These are phyloP conservation scores for Zaprionus tsacasi DNA, from an alignment of 1,140 invertebrate species.

Conservation along the genomic window DNA sequence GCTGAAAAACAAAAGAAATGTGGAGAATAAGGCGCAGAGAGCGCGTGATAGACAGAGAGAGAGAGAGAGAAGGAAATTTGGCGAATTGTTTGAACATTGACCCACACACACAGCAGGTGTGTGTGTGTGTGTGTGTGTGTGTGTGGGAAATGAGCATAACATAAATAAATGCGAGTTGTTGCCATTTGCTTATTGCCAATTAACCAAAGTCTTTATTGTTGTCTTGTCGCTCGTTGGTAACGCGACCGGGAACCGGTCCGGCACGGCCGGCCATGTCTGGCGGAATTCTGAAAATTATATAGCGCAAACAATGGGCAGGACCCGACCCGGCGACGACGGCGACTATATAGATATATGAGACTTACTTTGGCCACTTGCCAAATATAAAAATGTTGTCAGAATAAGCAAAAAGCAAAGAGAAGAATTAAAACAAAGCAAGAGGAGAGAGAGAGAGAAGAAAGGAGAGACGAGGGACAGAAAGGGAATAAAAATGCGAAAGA, in stretches of 20 bases:
- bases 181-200: slow-evolving; percentile 81
- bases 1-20: slow-evolving; percentile 43
- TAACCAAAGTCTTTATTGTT: slow-evolving; percentile 80
- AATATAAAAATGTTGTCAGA: slow-evolving; percentile 66
- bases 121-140: slow-evolving; percentile 13
- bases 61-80: slow-evolving; percentile 30
- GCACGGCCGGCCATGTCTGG: neutral
- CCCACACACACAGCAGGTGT: slow-evolving; percentile 31
- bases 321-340: slow-evolving; percentile 6
- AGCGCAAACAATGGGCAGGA: slow-evolving; percentile 67
- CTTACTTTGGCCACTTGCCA: slow-evolving; percentile 74
- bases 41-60: neutral
- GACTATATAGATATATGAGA: slow-evolving; percentile 52
- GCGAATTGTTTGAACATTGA: slow-evolving; percentile 56
- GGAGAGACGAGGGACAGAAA: neutral
- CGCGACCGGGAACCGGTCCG: slow-evolving; percentile 12
- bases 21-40: neutral
- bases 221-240: slow-evolving; percentile 57
- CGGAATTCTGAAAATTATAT: slow-evolving; percentile 72
- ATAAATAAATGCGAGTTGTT: slow-evolving; percentile 76
- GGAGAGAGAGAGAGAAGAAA: neutral
- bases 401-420: slow-evolving; percentile 21
- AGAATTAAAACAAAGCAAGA: slow-evolving; percentile 17
- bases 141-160: slow-evolving; percentile 65
- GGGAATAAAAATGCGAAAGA: slow-evolving; percentile 21